These are phyloP conservation scores for Smithornis capensis DNA, from an alignment of 2,113 vertebrate genomes.

Conservation along the genomic window DNA sequence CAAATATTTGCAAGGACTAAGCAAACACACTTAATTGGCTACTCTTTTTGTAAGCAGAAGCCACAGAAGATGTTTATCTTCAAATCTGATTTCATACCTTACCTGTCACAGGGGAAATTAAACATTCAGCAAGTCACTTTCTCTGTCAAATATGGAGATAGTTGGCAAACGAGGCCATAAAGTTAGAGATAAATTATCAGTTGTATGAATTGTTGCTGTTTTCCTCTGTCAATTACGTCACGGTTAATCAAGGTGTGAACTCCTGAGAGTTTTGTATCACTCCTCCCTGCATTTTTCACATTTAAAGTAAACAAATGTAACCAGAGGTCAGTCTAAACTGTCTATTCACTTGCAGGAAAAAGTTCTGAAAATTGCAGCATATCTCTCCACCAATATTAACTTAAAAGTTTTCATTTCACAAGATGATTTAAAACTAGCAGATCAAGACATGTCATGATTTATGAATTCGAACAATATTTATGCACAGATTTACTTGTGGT, in stretches of 20 bases:
- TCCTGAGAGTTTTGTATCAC: conserved; percentile 50
- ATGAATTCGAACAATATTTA: background rate
- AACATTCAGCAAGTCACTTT: conserved; percentile 65
- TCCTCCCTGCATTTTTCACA: conserved; percentile 13
- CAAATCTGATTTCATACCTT: conserved; percentile 68
- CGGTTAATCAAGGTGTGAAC: conserved; percentile 52
- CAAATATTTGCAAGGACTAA: conserved; percentile 57
- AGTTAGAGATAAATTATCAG: conserved; percentile 62
- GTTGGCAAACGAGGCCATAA: conserved; percentile 70
- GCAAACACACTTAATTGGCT: conserved; percentile 65
- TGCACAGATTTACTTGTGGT: background rate
- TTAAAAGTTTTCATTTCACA: conserved; percentile 26
- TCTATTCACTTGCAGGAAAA: background rate
- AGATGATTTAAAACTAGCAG: conserved; percentile 1
- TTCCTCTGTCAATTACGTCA: conserved; percentile 65
- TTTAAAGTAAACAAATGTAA: background rate
- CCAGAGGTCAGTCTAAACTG: background rate
- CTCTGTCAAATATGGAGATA: conserved; percentile 65
- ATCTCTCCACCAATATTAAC: background rate
- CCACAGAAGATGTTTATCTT: conserved; percentile 60
- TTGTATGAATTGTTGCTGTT: conserved; percentile 57
- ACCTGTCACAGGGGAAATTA: conserved; percentile 61
- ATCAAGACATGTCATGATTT: background rate
- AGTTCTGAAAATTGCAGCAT: background rate
- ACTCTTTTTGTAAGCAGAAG: conserved; percentile 48